Conservation (phyloP, 2,113 vertebrate species). For the Nycticryphes semicollaris region DNA sequence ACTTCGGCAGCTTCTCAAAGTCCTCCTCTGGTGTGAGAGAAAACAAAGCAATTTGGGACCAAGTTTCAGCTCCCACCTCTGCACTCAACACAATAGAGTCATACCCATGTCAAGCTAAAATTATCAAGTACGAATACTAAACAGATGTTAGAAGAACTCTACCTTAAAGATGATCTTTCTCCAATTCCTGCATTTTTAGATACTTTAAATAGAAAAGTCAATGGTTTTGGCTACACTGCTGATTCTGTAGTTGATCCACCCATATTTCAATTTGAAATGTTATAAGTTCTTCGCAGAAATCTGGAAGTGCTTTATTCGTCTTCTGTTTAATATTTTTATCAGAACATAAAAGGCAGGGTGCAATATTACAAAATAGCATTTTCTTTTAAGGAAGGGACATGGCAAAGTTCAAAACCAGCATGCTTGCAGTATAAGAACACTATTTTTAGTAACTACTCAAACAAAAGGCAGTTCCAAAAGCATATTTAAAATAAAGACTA, state of each 20-base stretch:
- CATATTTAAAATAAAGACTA: not conserved
- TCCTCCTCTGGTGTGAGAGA: slow-evolving; percentile 86
- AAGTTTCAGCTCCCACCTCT: not conserved
- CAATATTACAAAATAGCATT: not conserved
- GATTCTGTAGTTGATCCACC: not conserved
- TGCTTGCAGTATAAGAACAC: not conserved
- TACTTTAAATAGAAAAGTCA: not conserved
- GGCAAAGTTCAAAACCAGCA: not conserved
- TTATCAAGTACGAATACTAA: not conserved
- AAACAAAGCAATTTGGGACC: not conserved
- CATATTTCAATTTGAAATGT: not conserved
- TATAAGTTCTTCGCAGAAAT: not conserved
- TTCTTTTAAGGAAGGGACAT: not conserved
- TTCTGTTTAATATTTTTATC: not conserved
- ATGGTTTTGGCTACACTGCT: not conserved
- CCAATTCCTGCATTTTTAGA: not conserved
- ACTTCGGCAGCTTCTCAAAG: slow-evolving; percentile 90
- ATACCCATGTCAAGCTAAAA: not conserved
- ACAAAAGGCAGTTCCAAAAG: not conserved
- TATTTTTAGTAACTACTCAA: not conserved
- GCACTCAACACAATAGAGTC: not conserved
- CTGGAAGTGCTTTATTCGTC: not conserved
- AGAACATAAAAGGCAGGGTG: not conserved
- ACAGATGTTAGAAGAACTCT: not conserved
- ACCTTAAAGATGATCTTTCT: not conserved